Evolutionary conservation across 1,140 invertebrate species (phyloP).

Genomic region (Musca domestica): DNA sequence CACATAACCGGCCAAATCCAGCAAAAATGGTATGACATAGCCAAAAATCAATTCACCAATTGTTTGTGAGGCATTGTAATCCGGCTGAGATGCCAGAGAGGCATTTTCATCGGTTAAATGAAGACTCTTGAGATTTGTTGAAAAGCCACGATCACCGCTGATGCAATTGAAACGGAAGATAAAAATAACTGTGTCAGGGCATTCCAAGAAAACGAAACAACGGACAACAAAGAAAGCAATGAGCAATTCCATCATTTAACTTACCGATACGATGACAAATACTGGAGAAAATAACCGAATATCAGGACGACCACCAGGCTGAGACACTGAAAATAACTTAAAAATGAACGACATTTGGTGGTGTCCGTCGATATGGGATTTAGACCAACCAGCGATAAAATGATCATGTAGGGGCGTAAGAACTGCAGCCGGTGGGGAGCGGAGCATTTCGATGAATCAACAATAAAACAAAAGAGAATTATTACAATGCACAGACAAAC

Average conservation of each 20-base stretch:
- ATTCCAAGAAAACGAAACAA: too few relatives aligned
- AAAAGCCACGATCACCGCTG: conserved; percentile 72
- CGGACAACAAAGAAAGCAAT: too few relatives aligned
- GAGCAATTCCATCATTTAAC: not conserved
- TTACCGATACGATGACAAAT: conserved; percentile 73
- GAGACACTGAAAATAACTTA: conserved; percentile 67
- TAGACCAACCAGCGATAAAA: conserved; percentile 71
- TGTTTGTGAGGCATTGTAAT: conserved; percentile 30
- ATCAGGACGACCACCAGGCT: conserved; percentile 66
- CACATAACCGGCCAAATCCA: conserved; percentile 75
- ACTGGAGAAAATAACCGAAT: conserved; percentile 72
- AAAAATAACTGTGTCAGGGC: not conserved
- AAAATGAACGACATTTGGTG: conserved; percentile 59
- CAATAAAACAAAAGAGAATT: conserved; percentile 3
- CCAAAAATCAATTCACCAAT: conserved; percentile 71
- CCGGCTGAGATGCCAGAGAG: not conserved
- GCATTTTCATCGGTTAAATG: not conserved
- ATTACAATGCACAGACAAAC: not conserved
- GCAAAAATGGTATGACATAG: conserved; percentile 73
- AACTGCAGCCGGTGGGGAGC: conserved; percentile 65
- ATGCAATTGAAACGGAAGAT: conserved; percentile 23
- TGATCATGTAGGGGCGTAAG: conserved; percentile 69
- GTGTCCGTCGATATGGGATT: conserved; percentile 66
- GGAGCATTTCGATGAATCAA: conserved; percentile 11
- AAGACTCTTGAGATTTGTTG: conserved; percentile 56